Base-by-base conservation (phyloP, 2,888 invertebrate species). In the Pristionchus mayeri region DNA sequence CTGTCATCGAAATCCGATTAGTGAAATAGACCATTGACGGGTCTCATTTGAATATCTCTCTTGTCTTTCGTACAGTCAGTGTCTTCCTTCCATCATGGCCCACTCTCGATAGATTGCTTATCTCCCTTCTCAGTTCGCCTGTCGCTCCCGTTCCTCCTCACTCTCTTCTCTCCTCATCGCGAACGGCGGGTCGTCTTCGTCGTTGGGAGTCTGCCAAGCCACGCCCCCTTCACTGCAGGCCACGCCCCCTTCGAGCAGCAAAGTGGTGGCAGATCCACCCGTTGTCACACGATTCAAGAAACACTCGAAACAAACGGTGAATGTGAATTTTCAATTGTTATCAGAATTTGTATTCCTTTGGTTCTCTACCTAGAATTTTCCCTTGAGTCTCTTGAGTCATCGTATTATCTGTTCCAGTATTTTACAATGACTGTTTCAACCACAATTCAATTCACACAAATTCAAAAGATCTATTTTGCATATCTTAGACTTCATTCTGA, bases 111-210 rank as follows among this genome's bases (percentile, higher is more conserved):
- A n/a, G 30, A 44, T 63, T 21, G 11, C 1, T 50, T 30, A 21
- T 27, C 30, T 50, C 40, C 76, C 30, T 24, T 40, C 57, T 13
- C 80, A 80, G 80, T 80, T 44, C 54, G 40, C 57, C 57, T 80
- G 80, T 37, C 54, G 40, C 13, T 80, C 80, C 3, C 80, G 80
- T 0, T 80, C 80, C 2, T 80, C 80, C 0, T 80, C 80, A 9
- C 80, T 80, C 37, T 54, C 80, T 0, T 80, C 80, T 21, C 57
- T 80, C n/a, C 57, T 80, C 18, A 80, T 80, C 21, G 57, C 80
- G n/a, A 44, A 24, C 16, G 50, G 50, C 27, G 78, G 78, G 1
- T 21, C 52, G 79, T 40, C 80, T 30, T 21, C 48, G 16, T 13
- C 50, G 18, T 18, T 50, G 27, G 30, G 44, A 40, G 9, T 16